Conservation (phyloP, 2,888 invertebrate species). For the Punctoribates punctum region DNA sequence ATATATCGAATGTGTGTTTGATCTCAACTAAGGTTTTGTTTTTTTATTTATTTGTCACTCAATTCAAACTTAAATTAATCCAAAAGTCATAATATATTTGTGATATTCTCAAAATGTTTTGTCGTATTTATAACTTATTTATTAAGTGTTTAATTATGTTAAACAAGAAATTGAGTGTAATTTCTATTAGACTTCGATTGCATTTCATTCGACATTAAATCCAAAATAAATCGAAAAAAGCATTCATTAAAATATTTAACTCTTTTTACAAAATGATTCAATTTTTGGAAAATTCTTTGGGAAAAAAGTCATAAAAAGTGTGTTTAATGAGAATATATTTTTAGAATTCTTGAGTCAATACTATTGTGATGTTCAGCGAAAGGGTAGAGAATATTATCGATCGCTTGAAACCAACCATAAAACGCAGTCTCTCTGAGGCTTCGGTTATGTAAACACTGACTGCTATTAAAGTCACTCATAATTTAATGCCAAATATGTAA, state of each 20-base stretch:
- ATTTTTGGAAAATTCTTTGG: too few relatives aligned
- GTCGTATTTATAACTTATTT: slow-evolving; percentile 6
- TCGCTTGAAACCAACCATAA: background rate
- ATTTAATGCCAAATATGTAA: background rate
- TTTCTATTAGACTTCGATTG: background rate
- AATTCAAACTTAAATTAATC: slow-evolving; percentile 7
- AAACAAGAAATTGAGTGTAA: background rate
- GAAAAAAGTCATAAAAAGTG: too few relatives aligned
- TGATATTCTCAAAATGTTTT: background rate
- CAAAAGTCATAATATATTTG: slow-evolving; percentile 19
- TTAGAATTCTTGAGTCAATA: background rate
- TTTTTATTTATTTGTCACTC: background rate
- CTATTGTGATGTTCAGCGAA: background rate
- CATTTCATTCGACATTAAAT: too few relatives aligned
- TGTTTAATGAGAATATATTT: background rate
- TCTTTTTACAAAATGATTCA: too few relatives aligned
- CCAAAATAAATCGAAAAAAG: too few relatives aligned
- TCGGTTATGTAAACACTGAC: slow-evolving; percentile 31
- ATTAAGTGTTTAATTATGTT: background rate
- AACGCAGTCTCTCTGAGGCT: slow-evolving; percentile 25
- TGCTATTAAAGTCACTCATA: background rate
- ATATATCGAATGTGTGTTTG: background rate
- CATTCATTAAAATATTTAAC: too few relatives aligned
- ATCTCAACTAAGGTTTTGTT: background rate
- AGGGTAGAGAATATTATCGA: background rate